phyloP scores from a whole-genome alignment of 2,888 invertebrate species.

The Monoplex corrugatus region DNA sequence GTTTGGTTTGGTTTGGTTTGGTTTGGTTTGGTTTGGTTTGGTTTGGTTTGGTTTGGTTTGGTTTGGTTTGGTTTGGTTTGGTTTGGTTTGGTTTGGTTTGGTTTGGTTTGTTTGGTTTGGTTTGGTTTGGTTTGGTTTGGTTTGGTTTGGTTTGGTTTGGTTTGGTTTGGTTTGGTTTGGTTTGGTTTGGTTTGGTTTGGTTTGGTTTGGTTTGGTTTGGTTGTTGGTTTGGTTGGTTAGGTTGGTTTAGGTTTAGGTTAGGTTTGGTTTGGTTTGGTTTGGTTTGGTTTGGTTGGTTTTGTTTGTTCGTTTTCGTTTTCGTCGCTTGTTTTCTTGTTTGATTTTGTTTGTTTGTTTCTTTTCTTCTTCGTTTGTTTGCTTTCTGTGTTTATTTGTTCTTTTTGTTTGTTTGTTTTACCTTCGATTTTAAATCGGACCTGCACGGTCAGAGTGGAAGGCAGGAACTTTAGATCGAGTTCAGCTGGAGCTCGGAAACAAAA shows the following conservation, averaged over 20 bases:
- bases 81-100: not conserved
- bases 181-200: not conserved
- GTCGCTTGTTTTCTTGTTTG: not conserved
- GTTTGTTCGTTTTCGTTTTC: not conserved
- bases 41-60: too few species aligned
- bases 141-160: not conserved
- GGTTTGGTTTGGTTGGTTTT: not conserved
- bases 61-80: constrained; percentile 11
- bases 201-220: not conserved
- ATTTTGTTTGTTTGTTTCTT: not conserved
- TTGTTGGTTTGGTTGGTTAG: not conserved
- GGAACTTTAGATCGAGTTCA: too few species aligned
- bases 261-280: not conserved
- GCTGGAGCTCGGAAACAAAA: too few species aligned
- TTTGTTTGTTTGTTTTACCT: not conserved
- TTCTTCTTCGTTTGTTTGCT: not conserved
- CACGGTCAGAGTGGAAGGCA: too few species aligned
- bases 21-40: too few species aligned
- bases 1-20: too few species aligned
- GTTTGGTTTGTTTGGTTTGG: not conserved
- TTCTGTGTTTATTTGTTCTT: too few species aligned
- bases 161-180: not conserved
- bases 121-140: not conserved
- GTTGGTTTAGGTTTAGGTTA: not conserved
- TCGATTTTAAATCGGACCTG: too few species aligned